Base-by-base conservation (phyloP, 2,113 vertebrate species). In the Leiothrix lutea region DNA sequence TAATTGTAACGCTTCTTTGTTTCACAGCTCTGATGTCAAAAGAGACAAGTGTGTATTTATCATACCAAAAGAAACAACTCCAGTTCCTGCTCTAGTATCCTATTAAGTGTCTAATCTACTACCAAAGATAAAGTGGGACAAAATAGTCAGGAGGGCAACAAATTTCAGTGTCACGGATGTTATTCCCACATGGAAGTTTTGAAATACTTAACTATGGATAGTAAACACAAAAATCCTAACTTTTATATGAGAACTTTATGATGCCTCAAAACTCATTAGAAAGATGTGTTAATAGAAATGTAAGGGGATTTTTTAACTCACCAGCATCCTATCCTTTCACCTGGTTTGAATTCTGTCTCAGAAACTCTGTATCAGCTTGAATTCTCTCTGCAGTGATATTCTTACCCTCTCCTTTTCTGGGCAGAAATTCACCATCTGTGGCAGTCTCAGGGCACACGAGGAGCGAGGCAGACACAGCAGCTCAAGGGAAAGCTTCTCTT, bases 261-360 rank as follows among this genome's bases (percentile, higher is more conserved):
- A 26, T 66, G 8, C 8, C 26, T 8, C 47, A 70, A 57, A 5
- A 6, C 3, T 53, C 28, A 35, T 35, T 48, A 65, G 22, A 44
- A 53, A 48, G 21, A 12, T 8, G 4, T 50, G 4, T 66, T 80
- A 36, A 45, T 18, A 53, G 33, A 58, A 80, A 64, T 11, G 4
- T 22, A 50, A 64, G 7, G 6, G 7, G 1, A 0, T 22, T 40
- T 45, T 58, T 86, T 14, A 66, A 53, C 1, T 24, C 2, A 8
- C 2, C 2, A 24, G 21, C 2, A 2, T 6, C 11, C 6, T 50
- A 14, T 31, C 19, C 12, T 62, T 78, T 78, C 31, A 53, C 8
- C 7, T 61, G 12, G 8, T 53, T 82, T 91, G 45, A n/a, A 20
- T 47, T 51, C 50, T 69, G 6, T 31, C 35, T 86, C 22, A 33